Base-by-base conservation (phyloP, 2,797 vertebrate genomes). In the Tokudaia muenninki region DNA sequence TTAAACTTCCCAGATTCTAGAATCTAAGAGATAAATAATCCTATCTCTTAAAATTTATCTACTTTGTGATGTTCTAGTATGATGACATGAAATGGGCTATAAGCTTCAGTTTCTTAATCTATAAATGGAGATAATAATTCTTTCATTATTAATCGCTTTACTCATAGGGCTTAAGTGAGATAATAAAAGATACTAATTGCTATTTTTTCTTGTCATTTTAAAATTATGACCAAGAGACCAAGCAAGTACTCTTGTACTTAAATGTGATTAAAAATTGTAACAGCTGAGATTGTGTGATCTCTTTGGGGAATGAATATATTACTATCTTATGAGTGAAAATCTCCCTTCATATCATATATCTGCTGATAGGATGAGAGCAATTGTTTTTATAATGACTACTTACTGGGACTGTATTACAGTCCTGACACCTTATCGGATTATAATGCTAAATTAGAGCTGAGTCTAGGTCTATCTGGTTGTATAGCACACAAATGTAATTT, bases 141-240 rank as follows among this genome's bases (percentile, higher is more conserved):
- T 75, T 87, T 47, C 44, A 86, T 87, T 82, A 50, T 91, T 87
- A 96, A 52, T 82, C 81, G 84, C 26, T 22, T 91, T 24, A n/a
- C n/a, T 84, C 75, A 72, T 79, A 55, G 22, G 14, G 13, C 83
- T 80, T 94, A 94, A 94, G 26, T 74, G 72, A 89, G 44, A 74
- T 92, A 92, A 90, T 72, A 79, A 72, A 88, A 93, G 87, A 86
- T 75, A 44, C 9, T 80, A 87, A 87, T 77, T 95, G 57, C 57
- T 86, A 67, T 88, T 89, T 90, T 94, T 89, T 86, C 90, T 90
- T 84, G 74, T 75, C 80, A 57, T 86, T 57, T 90, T 41, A 77
- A 94, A 92, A 70, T 93, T 94, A 61, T 75, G 86, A 92, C 75
- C 31, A 91, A 92, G 61, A 89, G 79, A 80, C 74, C 78, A 34